Conservation (phyloP, 2,797 vertebrate species). For the Caiman crocodilus region DNA sequence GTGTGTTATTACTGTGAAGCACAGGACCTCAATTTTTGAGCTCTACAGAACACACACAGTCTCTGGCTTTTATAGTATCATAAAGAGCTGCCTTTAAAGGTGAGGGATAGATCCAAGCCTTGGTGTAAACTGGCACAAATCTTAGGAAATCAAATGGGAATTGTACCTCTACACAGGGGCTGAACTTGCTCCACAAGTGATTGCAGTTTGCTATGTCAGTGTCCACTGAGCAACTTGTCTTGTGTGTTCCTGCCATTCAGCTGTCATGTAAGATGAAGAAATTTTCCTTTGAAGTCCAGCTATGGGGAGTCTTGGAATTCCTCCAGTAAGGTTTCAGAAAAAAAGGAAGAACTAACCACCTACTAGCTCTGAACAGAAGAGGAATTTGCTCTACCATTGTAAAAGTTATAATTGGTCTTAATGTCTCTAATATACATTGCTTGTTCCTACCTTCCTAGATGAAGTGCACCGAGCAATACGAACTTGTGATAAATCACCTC, state of each 20-base stretch:
- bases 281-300: constrained; percentile 12
- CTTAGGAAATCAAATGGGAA: neutral
- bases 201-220: constrained; percentile 20
- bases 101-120: neutral
- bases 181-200: constrained; percentile 24
- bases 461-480: neutral
- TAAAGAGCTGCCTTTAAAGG: constrained; percentile 36
- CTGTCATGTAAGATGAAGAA: neutral
- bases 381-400: neutral
- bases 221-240: constrained; percentile 2
- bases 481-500: constrained; percentile 1
- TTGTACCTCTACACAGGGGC: neutral
- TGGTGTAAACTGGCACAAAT: neutral
- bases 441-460: neutral
- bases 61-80: constrained; percentile 59
- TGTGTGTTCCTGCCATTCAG: constrained; percentile 7
- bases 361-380: neutral
- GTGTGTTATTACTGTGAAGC: constrained; percentile 59
- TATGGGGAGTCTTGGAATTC: constrained; percentile 5
- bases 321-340: neutral
- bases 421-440: neutral
- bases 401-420: neutral
- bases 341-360: neutral
- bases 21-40: constrained; percentile 51
- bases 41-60: constrained; percentile 41